phyloP scores from a whole-genome alignment of 2,888 invertebrate species.

The Heliconius hortense region DNA sequence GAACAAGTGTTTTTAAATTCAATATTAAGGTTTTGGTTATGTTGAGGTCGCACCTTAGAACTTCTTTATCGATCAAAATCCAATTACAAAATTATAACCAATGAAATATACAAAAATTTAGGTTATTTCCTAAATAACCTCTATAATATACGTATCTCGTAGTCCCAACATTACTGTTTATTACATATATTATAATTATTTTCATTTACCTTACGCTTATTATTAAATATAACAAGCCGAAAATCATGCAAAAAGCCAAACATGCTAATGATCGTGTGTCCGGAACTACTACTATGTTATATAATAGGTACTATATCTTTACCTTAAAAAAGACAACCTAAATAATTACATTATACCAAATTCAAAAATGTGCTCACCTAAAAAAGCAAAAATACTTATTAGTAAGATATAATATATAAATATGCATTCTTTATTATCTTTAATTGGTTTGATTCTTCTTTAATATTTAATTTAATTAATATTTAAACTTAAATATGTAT shows the following conservation, averaged over 20 bases:
- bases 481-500: background rate
- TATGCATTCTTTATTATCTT: background rate
- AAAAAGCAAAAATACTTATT: background rate
- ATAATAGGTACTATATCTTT: background rate
- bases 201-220: constrained; percentile 16
- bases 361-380: background rate
- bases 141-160: background rate
- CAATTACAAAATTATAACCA: background rate
- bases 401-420: background rate
- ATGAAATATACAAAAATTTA: background rate
- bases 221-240: constrained; percentile 17
- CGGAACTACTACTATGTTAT: background rate
- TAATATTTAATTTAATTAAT: too few relatives aligned
- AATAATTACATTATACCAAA: constrained; percentile 3
- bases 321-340: background rate
- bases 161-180: background rate
- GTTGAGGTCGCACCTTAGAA: background rate
- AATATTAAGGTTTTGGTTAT: background rate
- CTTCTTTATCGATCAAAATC: background rate
- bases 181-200: too few relatives aligned
- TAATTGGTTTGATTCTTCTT: background rate
- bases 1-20: constrained; percentile 2
- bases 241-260: constrained; percentile 38
- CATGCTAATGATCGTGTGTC: constrained; percentile 38
- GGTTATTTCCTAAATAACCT: background rate